These are phyloP conservation scores for Xiphophorus couchianus DNA, from an alignment of 2,113 vertebrate genomes.

Conservation along the genomic window DNA sequence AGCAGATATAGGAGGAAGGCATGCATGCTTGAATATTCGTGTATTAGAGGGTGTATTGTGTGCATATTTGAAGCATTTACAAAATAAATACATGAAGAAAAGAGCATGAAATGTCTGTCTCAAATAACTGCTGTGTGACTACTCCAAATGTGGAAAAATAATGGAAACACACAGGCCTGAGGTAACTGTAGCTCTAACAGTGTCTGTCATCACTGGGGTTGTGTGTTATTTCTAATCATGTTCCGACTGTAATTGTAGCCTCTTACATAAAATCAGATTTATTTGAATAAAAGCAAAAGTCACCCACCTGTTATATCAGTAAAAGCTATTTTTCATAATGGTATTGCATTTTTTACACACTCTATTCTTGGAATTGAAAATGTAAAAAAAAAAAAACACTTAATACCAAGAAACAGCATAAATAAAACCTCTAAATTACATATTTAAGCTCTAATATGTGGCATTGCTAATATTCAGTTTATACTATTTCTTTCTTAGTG, in stretches of 20 bases:
- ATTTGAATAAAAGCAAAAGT: not conserved
- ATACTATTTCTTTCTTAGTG: not conserved
- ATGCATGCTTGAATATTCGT: not conserved
- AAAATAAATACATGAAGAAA: not conserved
- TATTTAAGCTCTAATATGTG: not conserved
- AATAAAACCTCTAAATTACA: not conserved
- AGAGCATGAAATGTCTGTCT: not conserved
- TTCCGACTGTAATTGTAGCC: not conserved
- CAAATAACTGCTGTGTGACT: not conserved
- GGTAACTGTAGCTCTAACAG: not conserved
- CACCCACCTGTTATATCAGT: not conserved
- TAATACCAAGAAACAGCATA: not conserved
- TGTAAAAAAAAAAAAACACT: not conserved
- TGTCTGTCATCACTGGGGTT: not conserved
- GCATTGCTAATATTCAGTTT: not conserved
- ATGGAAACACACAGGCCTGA: not conserved
- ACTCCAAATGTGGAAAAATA: not conserved
- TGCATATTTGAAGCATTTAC: not conserved
- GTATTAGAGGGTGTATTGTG: conserved; percentile 3
- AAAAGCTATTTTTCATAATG: not conserved
- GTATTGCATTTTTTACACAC: not conserved
- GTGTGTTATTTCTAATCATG: conserved; percentile 12
- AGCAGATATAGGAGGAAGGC: conserved; percentile 9
- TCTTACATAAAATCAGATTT: not conserved
- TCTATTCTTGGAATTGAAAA: not conserved